Evolutionary conservation across 2,888 invertebrate species (phyloP), one percentile per base, ranked within the genome.

Genomic region (Mylabris sibirica): DNA sequence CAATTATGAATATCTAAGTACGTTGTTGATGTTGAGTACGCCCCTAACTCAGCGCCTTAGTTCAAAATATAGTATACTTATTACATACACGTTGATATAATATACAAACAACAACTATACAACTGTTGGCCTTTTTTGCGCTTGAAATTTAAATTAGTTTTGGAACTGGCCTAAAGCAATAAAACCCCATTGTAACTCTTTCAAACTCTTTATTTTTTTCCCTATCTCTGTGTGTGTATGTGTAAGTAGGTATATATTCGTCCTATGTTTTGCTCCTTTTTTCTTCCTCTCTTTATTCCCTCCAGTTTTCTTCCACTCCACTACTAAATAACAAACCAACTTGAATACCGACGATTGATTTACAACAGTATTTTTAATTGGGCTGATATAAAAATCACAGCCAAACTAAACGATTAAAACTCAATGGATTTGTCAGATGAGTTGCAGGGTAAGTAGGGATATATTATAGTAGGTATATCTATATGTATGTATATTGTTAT

Each of bases 1-100:
- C 82, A 83, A 83, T 83, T 82, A 83, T 82, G 82, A 81, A 82
- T 82, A 83, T 82, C 82, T 81, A 81, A 81, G 79, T 78, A 79
- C 78, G 79, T 72, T 75, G 75, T 78, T 80, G 80, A 79, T 78
- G 76, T 72, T 70, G 74, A 69, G 74, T 76, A 78, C 80, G 80
- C 80, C 80, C 79, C 77, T 75, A 77, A 79, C 71, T 81, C 79
- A 79, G 75, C 79, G 76, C 75, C 78, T 76, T 72, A 69, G 64
- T 71, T 72, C 38, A 60, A 62, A 60, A 60, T 22, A 30, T 12
- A 17, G n/a, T n/a, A n/a, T n/a, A n/a, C n/a, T n/a, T n/a, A n/a
- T n/a, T 26, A n/a, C 59, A 9, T 20, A 41, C 3, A 41, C 41
- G n/a, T 41, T 14, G 41, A 41, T 41, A 41, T 41, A 41, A 38